phyloP scores from a whole-genome alignment of 2,888 invertebrate species.

The Melangyna quadrimaculata region DNA sequence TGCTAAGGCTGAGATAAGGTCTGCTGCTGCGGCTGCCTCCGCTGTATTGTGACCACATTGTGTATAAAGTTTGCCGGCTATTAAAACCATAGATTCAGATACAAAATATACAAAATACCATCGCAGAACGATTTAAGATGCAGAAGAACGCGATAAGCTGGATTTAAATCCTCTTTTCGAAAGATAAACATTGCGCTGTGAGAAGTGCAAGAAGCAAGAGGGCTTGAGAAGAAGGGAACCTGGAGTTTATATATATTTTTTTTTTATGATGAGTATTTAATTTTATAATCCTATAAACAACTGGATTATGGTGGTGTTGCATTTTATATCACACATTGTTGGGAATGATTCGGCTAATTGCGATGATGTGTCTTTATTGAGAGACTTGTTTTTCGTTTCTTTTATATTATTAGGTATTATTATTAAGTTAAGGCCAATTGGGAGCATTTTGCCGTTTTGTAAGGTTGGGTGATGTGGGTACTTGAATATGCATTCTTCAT shows the following conservation, averaged over 20 bases:
- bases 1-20: slow-evolving; percentile 15
- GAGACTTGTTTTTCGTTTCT: slow-evolving; percentile 24
- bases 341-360: slow-evolving; percentile 59
- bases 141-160: slow-evolving; percentile 52
- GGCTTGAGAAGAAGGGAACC: background rate
- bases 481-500: background rate
- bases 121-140: slow-evolving; percentile 26
- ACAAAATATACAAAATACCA: slow-evolving; percentile 25
- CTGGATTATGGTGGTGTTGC: slow-evolving; percentile 65
- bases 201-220: slow-evolving; percentile 20
- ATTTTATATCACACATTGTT: slow-evolving; percentile 65
- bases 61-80: slow-evolving; percentile 39
- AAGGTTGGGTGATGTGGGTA: slow-evolving; percentile 8
- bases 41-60: slow-evolving; percentile 39
- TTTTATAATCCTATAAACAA: slow-evolving; percentile 70
- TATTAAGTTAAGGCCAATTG: background rate
- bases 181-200: slow-evolving; percentile 68
- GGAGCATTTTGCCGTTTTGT: background rate
- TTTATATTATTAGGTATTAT: background rate
- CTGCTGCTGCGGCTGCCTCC: slow-evolving; percentile 16
- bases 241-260: background rate
- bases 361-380: slow-evolving; percentile 62
- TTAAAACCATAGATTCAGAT: slow-evolving; percentile 46
- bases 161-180: slow-evolving; percentile 64
- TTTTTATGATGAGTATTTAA: slow-evolving; percentile 69